Percentiles rank a stretch among this genome's conserved stretches.
Evolutionary conservation across 2,113 vertebrate genomes (phyloP).

Genomic region (Heterotilapia buettikoferi): DNA sequence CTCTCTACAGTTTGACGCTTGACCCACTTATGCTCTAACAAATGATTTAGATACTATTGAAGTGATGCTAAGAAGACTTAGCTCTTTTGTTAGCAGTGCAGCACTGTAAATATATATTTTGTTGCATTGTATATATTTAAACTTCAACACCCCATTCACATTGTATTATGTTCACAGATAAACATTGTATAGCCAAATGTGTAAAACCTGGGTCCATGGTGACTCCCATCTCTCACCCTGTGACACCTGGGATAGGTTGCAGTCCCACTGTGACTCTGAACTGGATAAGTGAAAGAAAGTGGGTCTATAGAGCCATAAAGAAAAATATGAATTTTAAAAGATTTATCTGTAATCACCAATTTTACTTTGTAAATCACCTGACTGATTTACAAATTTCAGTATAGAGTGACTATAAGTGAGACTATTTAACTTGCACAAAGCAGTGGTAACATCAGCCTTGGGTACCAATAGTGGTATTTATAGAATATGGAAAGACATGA

Average conservation of each 20-base stretch:
- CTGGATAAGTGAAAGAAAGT: neutral
- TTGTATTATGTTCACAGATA: neutral
- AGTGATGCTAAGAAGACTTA: neutral
- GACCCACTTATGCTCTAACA: neutral
- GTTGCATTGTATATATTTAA: neutral
- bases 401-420: neutral
- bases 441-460: neutral
- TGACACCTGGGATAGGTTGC: neutral
- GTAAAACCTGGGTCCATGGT: neutral
- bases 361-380: neutral
- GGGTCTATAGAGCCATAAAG: neutral
- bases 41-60: neutral
- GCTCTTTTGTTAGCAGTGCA: neutral
- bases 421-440: neutral
- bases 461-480: neutral
- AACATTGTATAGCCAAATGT: neutral
- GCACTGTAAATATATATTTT: neutral
- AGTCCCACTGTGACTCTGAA: neutral
- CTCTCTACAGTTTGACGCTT: neutral
- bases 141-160: neutral
- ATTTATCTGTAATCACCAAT: neutral
- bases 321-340: neutral
- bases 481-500: neutral
- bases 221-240: neutral
- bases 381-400: neutral